These are phyloP conservation scores for Orchestia grillus DNA, from an alignment of 1,140 invertebrate species.

Conservation along the genomic window DNA sequence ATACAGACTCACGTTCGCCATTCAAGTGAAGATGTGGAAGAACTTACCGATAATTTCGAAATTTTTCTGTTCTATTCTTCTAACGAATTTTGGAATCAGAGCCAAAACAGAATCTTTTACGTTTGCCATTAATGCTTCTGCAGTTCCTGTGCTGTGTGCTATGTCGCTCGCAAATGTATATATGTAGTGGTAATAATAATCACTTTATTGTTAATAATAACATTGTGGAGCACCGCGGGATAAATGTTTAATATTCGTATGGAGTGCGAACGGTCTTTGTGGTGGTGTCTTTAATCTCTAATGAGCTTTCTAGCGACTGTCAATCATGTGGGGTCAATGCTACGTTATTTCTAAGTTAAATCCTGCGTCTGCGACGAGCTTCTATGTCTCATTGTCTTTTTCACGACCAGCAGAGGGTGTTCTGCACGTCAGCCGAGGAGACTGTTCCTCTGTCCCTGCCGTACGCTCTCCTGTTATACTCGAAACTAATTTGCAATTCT, in stretches of 20 bases:
- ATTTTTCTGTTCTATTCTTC: too few relatives aligned
- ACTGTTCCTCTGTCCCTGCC: not conserved
- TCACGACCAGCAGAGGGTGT: not conserved
- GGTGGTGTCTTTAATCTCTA: not conserved
- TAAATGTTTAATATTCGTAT: not conserved
- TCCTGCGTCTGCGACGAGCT: not conserved
- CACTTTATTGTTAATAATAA: not conserved
- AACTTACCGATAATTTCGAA: too few relatives aligned
- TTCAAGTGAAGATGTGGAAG: not conserved
- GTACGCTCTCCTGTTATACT: not conserved
- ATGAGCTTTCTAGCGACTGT: not conserved
- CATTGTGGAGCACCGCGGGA: not conserved
- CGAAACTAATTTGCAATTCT: too few relatives aligned
- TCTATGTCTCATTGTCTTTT: not conserved
- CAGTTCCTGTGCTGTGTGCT: not conserved
- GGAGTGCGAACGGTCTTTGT: not conserved
- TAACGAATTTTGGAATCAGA: not conserved
- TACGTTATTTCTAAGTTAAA: not conserved
- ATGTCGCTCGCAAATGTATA: not conserved
- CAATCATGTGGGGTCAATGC: not conserved
- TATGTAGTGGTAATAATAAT: not conserved
- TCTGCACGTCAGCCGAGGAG: not conserved
- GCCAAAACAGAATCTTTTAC: not conserved
- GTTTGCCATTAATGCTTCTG: not conserved
- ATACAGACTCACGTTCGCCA: not conserved